Base-by-base conservation (phyloP, 2,797 vertebrate species). In the Urophycis tenuis region DNA sequence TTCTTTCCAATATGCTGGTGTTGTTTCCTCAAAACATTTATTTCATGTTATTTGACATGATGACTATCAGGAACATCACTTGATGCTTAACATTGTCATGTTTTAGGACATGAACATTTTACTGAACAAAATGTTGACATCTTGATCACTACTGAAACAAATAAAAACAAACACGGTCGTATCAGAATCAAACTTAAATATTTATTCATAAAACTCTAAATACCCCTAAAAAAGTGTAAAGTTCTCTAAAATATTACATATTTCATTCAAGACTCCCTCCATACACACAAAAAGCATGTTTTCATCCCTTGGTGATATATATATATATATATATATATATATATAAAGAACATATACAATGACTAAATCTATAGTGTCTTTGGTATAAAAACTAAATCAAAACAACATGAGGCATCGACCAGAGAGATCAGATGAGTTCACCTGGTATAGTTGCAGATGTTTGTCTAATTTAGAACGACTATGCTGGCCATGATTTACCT, bases 151-250 rank as follows among this genome's bases (percentile, higher is more conserved):
- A 12, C 12, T 41, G 3, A 45, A 53, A 49, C 14, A 53, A 53
- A 73, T 1, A 39, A 73, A 77, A 17, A 6, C 19, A 34, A 15
- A 15, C 77, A 77, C 29, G 19, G 25, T 0, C 33, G 34, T 19
- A 72, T 82, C 71, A 85, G 82, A 86, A 90, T 91, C 87, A 88
- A 86, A 85, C 84, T 95, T 95, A 96, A 96, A 96, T 96, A 96
- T 96, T 96, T 96, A 96, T 96, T 96, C 92, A 94, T 93, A 91
- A 93, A 94, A 93, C 90, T 90, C 88, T 82, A 94, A 87, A 84
- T 90, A 92, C 89, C 81, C 79, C 89, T 89, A 91, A 85, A 88
- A 90, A 85, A 78, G 71, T 78, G 74, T 78, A 83, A 92, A 91
- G 85, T 92, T 92, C 83, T 91, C 91, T 92, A 91, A 93, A 95